Evolutionary conservation across 1,140 invertebrate species (phyloP).

Genomic region (Cotesia vestalis): DNA sequence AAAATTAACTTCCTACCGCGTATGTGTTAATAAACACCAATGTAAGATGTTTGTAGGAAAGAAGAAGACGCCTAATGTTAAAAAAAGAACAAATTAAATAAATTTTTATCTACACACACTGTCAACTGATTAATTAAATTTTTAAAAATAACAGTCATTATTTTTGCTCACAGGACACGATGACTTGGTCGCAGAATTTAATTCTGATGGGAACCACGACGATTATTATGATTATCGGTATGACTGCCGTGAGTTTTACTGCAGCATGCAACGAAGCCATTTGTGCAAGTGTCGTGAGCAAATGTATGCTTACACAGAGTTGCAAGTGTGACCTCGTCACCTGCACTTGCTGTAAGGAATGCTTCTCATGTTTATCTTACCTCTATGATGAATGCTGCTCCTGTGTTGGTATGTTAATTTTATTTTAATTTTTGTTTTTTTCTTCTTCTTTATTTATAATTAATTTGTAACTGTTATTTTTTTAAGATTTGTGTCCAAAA

Average conservation of each 20-base stretch:
- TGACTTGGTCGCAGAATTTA: constrained; percentile 46
- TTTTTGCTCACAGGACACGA: constrained; percentile 46
- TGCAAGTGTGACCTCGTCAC: constrained; percentile 90
- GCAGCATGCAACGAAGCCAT: constrained; percentile 85
- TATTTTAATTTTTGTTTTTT: constrained; percentile 20
- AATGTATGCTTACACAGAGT: constrained; percentile 93
- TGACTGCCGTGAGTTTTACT: constrained; percentile 40
- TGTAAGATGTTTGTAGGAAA: not conserved
- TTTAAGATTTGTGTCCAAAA: constrained; percentile 87
- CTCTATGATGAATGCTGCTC: constrained; percentile 94
- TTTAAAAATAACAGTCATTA: constrained; percentile 12
- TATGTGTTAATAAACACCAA: not conserved
- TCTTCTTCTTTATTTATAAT: constrained; percentile 1
- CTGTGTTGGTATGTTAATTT: constrained; percentile 82
- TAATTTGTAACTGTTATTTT: constrained; percentile 27
- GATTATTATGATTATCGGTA: constrained; percentile 41
- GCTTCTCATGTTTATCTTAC: constrained; percentile 86
- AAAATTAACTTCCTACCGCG: not conserved
- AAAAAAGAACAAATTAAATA: not conserved
- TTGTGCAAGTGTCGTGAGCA: constrained; percentile 92
- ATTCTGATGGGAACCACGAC: constrained; percentile 41
- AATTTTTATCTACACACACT: not conserved
- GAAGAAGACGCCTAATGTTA: not conserved
- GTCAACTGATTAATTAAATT: not conserved
- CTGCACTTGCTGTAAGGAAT: constrained; percentile 92